Percentiles rank a stretch among this genome's conserved stretches.
Evolutionary conservation across 1,140 invertebrate genomes (phyloP).

Genomic region (Hyphantria cunea): DNA sequence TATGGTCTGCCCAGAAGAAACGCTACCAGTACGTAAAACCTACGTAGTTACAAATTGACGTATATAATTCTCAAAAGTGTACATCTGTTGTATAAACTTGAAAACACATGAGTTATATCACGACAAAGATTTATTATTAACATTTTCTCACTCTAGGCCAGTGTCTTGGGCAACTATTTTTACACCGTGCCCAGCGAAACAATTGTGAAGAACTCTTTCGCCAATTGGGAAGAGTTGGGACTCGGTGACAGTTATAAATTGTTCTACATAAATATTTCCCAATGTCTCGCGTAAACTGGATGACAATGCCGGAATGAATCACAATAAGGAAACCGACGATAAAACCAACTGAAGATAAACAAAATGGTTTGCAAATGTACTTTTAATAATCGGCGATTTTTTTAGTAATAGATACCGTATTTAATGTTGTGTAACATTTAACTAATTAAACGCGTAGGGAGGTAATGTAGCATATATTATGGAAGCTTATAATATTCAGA

Average conservation of each 20-base stretch:
- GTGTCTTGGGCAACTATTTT: slow-evolving; percentile 60
- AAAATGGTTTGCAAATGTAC: slow-evolving; percentile 17
- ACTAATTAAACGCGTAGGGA: no score
- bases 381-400: background rate
- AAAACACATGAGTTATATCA: slow-evolving; percentile 52
- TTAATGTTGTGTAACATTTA: no score
- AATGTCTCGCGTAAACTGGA: slow-evolving; percentile 15
- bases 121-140: slow-evolving; percentile 54
- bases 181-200: slow-evolving; percentile 49
- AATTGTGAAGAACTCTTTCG: slow-evolving; percentile 59
- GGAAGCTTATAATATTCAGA: no score
- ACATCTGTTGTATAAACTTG: slow-evolving; percentile 19
- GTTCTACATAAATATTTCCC: slow-evolving; percentile 53
- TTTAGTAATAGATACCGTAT: background rate
- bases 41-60: slow-evolving; percentile 12
- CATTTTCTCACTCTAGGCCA: slow-evolving; percentile 50
- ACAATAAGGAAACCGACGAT: slow-evolving; percentile 33
- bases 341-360: slow-evolving; percentile 11
- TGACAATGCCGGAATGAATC: slow-evolving; percentile 26
- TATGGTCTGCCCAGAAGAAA: no score
- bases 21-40: slow-evolving; percentile 4
- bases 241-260: slow-evolving; percentile 59
- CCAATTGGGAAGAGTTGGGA: slow-evolving; percentile 65
- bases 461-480: no score
- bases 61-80: slow-evolving; percentile 21